Evolutionary conservation across 2,888 invertebrate species (phyloP), one percentile per base, ranked within the genome.

Genomic region (Platycheirus rosarum): DNA sequence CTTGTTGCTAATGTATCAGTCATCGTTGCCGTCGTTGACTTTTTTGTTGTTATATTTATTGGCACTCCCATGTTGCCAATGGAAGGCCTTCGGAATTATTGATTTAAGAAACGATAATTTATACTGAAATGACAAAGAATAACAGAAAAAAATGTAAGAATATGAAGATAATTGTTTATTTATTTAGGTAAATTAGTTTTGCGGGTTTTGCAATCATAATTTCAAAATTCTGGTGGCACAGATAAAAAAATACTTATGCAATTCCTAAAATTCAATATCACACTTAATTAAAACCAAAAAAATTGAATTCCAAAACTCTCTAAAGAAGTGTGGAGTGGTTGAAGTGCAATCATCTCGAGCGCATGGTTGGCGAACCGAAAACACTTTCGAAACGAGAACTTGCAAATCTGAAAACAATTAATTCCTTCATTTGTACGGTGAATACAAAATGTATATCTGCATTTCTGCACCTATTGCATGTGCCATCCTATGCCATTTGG

Each of bases 61-160:
- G 85, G 85, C 85, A 80, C 85, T 84, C 85, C 85, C 85, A 85
- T 85, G 80, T 82, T 82, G 57, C 35, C 60, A 63, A 85, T 84
- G 80, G 85, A 85, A 85, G 85, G 82, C 85, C 85, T 53, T 53
- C 42, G 20, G 23, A 35, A 2, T 14, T 1, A 11, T 35, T 48
- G 11, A 20, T 46, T 26, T 1, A 32, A 32, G 14, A 5, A 49
- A 48, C 29, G 35, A 35, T 63, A 13, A n/a, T 18, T 35, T 69
- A 7, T 73, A 16, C 82, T 82, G 73, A 42, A 82, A 82, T 7
- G 1, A 65, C 1, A 63, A 16, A 53, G 57, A 32, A 57, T 26
- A 29, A 32, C 2, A 23, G 6, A 23, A 23, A 23, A 23, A 23
- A 23, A 23, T 23, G 2, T 23, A 23, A 23, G n/a, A n/a, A n/a